A percentile compares a stretch with the other conserved stretches of the same genome.
Evolutionary conservation across 2,113 vertebrate species (phyloP).

Genomic region (Seriola aureovittata): DNA sequence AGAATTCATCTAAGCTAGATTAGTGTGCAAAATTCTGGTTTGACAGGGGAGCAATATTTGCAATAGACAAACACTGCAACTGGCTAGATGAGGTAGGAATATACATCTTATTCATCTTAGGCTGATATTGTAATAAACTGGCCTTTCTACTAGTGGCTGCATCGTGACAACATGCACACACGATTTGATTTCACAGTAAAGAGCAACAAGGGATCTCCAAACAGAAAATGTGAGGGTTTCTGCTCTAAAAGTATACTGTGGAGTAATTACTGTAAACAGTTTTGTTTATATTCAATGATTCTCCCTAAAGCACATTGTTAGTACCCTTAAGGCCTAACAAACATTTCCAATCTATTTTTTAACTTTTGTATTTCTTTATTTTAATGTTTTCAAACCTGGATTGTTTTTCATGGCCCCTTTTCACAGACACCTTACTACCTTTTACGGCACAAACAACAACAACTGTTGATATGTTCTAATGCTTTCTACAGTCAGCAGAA

Average conservation of each 20-base stretch:
- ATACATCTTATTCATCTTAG: neutral
- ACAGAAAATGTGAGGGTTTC: neutral
- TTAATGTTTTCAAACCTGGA: neutral
- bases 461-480: neutral
- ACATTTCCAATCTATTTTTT: neutral
- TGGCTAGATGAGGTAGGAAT: neutral
- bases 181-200: neutral
- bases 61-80: neutral
- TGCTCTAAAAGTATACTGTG: neutral
- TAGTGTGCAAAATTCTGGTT: neutral
- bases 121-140: conserved; percentile 3
- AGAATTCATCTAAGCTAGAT: neutral
- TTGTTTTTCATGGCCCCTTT: neutral
- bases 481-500: neutral
- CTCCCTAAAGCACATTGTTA: too few species aligned
- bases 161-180: conserved; percentile 1
- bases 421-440: neutral
- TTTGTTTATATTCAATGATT: neutral
- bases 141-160: neutral
- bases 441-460: neutral
- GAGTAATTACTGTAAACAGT: neutral
- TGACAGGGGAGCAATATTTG: neutral
- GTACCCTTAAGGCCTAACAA: too few species aligned
- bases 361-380: neutral
- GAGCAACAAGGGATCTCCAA: neutral